A percentile compares a stretch with the other conserved stretches of the same genome.
These are phyloP conservation scores for Parochlus steinenii DNA, from an alignment of 2,888 invertebrate genomes.

Conservation along the genomic window DNA sequence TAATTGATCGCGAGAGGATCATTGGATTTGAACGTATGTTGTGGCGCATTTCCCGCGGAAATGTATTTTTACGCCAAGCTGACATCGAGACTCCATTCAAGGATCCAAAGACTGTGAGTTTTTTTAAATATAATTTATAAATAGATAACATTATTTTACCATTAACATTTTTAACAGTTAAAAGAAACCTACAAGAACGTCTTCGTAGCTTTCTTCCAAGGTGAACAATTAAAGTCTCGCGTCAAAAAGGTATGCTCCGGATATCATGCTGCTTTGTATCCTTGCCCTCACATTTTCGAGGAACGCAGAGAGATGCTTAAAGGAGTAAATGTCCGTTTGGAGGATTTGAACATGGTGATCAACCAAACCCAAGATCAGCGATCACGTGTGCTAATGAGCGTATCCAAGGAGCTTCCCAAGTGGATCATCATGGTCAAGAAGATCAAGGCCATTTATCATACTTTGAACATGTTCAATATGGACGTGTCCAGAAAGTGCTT, in stretches of 20 bases:
- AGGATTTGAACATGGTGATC: slow-evolving; percentile 60
- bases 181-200: slow-evolving; percentile 63
- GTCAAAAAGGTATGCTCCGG: slow-evolving; percentile 82
- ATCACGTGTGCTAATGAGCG: slow-evolving; percentile 58
- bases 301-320: slow-evolving; percentile 69
- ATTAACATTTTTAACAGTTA: slow-evolving; percentile 34
- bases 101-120: slow-evolving; percentile 45
- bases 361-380: slow-evolving; percentile 74
- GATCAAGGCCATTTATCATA: slow-evolving; percentile 89
- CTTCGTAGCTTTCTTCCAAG: slow-evolving; percentile 68
- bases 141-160: slow-evolving; percentile 1
- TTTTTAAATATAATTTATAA: neutral
- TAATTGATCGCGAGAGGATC: slow-evolving; percentile 63
- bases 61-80: slow-evolving; percentile 63
- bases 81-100: slow-evolving; percentile 57
- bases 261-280: slow-evolving; percentile 72
- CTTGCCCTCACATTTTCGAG: slow-evolving; percentile 62
- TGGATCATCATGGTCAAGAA: slow-evolving; percentile 73
- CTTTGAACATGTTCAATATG: slow-evolving; percentile 80
- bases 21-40: slow-evolving; percentile 74
- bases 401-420: slow-evolving; percentile 62
- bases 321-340: slow-evolving; percentile 64
- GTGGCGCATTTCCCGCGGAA: slow-evolving; percentile 76
- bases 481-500: slow-evolving; percentile 81
- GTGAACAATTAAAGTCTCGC: slow-evolving; percentile 65